phyloP scores from a whole-genome alignment of 2,113 vertebrate species.

The Lepisosteus osseus region DNA sequence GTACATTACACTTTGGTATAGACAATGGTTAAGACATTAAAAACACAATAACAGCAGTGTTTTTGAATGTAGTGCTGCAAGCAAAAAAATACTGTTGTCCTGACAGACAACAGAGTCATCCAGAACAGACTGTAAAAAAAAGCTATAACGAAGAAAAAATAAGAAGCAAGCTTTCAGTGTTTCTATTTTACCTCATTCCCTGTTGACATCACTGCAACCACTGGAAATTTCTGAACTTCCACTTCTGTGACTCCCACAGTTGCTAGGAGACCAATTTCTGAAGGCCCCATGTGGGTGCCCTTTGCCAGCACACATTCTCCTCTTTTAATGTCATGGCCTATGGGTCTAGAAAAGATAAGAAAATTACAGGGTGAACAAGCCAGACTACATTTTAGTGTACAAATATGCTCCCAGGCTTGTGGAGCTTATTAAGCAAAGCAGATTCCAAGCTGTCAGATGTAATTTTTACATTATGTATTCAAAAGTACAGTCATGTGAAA shows the following conservation, averaged over 20 bases:
- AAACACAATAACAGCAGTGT: too few relatives aligned
- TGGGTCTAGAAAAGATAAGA: slow-evolving; percentile 74
- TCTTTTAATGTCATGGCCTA: slow-evolving; percentile 97
- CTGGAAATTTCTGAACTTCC: slow-evolving; percentile 97
- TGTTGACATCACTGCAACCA: slow-evolving; percentile 97
- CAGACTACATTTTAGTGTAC: neutral
- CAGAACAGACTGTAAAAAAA: too few relatives aligned
- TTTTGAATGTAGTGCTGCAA: too few relatives aligned
- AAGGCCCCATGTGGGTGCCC: slow-evolving; percentile 97
- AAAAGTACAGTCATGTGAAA: too few relatives aligned
- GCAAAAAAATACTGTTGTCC: too few relatives aligned
- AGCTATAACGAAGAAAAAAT: too few relatives aligned
- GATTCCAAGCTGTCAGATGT: too few relatives aligned
- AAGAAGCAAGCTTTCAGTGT: neutral
- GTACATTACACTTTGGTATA: too few relatives aligned
- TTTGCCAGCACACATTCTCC: slow-evolving; percentile 96
- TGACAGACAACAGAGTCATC: too few relatives aligned
- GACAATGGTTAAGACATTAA: too few relatives aligned
- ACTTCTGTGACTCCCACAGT: slow-evolving; percentile 97
- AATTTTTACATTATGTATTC: too few relatives aligned
- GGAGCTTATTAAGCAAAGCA: too few relatives aligned
- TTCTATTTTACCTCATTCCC: slow-evolving; percentile 87
- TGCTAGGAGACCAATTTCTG: slow-evolving; percentile 94
- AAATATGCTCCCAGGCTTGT: neutral
- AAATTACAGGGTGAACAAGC: slow-evolving; percentile 7